Evolutionary conservation across 2,888 invertebrate genomes (phyloP), one percentile per base, ranked within the genome.

Genomic region (Mesorhabditis spiculigera): DNA sequence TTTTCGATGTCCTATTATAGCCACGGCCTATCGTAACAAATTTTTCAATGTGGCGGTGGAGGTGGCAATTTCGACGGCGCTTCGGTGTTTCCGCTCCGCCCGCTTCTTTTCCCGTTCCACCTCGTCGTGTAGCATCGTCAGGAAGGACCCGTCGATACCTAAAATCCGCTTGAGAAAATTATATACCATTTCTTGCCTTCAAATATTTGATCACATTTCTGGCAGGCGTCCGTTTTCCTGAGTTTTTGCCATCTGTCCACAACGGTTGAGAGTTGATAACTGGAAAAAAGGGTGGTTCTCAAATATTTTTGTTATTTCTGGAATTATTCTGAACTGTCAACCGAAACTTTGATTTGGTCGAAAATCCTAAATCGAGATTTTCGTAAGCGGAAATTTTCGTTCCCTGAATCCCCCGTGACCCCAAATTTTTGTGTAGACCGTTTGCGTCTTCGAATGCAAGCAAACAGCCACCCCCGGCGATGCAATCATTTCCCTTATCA

Each of bases 51-150:
- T 50, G 58, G 58, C 58, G 1, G 58, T 50, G 10, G 58, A 50
- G 8, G 58, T 13, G 8, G 58, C 58, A 50, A 50, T 50, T 50
- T 50, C 58, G n/a, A n/a, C n/a, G 58, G n/a, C n/a, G 28, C 28
- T 28, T 50, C 58, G 8, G 10, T 10, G 8, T 50, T 50, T 50
- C n/a, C 58, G 8, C n/a, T 50, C 58, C 58, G n/a, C 8, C n/a
- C 58, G 8, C n/a, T 50, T 50, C n/a, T n/a, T 50, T n/a, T 50
- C 58, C 8, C 58, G 58, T 13, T 50, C 58, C 8, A n/a, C 58
- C 58, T 50, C 58, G n/a, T 50, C 58, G 8, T n/a, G 8, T 50
- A 50, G n/a, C 58, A 50, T 50, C n/a, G 58, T 50, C n/a, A 50
- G n/a, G n/a, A 50, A 50, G 8, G 58, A 13, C 1, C n/a, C 58